Evolutionary conservation across 2,797 vertebrate genomes (phyloP).

Genomic region (Streptopelia turtur): DNA sequence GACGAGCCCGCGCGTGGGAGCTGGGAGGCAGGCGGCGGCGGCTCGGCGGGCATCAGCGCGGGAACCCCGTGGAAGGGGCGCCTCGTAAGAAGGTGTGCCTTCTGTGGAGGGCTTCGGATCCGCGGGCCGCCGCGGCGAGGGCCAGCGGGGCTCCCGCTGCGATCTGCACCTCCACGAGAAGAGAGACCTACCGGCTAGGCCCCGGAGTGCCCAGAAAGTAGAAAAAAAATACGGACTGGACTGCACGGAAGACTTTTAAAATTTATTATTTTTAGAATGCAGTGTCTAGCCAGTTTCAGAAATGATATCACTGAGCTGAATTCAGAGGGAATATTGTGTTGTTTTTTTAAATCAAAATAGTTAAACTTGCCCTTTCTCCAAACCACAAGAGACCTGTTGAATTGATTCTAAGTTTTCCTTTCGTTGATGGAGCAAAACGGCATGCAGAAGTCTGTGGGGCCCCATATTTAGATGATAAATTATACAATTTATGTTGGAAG

Average conservation of each 20-base stretch:
- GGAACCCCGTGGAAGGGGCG: not conserved
- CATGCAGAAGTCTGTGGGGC: not conserved
- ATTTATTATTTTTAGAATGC: not conserved
- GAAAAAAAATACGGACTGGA: not conserved
- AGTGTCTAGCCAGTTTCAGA: not conserved
- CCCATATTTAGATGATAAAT: not conserved
- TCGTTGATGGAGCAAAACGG: not conserved
- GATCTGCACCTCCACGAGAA: not conserved
- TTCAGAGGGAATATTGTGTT: not conserved
- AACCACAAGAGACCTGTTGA: slow-evolving; percentile 17
- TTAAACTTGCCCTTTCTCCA: slow-evolving; percentile 17
- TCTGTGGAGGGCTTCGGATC: not conserved
- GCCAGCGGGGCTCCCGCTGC: not conserved
- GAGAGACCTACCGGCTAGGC: not conserved
- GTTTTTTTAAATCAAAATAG: not conserved
- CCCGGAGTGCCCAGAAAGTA: not conserved
- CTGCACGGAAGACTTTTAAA: accelerated
- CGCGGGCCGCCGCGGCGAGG: no score
- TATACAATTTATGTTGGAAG: slow-evolving; percentile 18
- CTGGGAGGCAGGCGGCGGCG: no score
- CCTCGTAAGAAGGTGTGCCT: accelerated
- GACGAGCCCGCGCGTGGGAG: not conserved
- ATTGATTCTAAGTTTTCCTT: slow-evolving; percentile 12
- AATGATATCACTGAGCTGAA: not conserved
- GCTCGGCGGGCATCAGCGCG: not conserved